Conservation (phyloP, 2,888 invertebrate genomes). For the Sthenelais limicola region DNA sequence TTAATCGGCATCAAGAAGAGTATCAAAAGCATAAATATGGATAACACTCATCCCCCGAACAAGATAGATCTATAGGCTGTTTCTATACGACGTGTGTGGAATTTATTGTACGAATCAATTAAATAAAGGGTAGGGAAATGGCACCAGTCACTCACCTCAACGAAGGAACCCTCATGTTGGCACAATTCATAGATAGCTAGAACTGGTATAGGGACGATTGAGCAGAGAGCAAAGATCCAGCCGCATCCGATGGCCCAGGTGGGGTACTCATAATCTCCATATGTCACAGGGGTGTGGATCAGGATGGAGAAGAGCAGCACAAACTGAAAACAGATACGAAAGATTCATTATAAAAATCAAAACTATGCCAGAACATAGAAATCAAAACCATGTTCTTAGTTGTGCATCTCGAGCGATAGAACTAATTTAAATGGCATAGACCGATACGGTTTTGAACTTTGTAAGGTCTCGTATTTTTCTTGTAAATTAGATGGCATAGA, state of each 20-base stretch:
- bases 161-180: conserved; percentile 55
- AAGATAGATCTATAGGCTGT: too few species aligned
- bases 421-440: background rate
- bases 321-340: conserved; percentile 59
- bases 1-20: too few species aligned
- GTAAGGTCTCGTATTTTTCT: too few species aligned
- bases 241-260: conserved; percentile 67
- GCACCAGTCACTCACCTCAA: conserved; percentile 52
- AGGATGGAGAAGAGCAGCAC: conserved; percentile 67
- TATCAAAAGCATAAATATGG: too few species aligned
- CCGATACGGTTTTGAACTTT: background rate
- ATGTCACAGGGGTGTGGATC: conserved; percentile 69
- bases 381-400: too few species aligned
- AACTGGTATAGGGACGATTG: conserved; percentile 66
- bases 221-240: conserved; percentile 66
- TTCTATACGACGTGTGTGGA: background rate
- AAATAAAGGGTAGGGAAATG: too few species aligned
- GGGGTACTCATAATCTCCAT: conserved; percentile 68
- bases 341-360: background rate
- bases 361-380: too few species aligned
- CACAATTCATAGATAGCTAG: conserved; percentile 56
- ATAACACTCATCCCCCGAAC: too few species aligned
- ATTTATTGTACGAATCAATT: background rate
- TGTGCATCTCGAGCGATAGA: background rate
- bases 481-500: too few species aligned